Evolutionary conservation across 2,888 invertebrate genomes (phyloP).

Genomic region (Agrilus mali): DNA sequence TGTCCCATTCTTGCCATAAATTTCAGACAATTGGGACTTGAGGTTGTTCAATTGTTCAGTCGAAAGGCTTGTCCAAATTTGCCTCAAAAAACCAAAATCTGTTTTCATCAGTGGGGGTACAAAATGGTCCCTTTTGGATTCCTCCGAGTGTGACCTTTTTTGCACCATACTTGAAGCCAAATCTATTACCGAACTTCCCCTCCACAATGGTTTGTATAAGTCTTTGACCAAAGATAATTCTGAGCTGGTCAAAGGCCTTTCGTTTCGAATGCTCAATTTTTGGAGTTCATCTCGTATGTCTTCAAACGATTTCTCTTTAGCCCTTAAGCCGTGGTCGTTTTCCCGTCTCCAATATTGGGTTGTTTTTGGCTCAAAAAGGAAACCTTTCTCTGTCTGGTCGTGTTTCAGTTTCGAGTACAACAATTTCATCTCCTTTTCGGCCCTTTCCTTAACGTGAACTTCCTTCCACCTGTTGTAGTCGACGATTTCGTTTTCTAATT

Average conservation of each 20-base stretch:
- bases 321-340: conserved; percentile 61
- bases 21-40: conserved; percentile 68
- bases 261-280: conserved; percentile 37
- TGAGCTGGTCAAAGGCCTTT: conserved; percentile 34
- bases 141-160: conserved; percentile 39
- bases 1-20: conserved; percentile 47
- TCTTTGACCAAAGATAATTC: conserved; percentile 45
- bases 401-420: conserved; percentile 64
- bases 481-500: conserved; percentile 66
- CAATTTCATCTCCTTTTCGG: conserved; percentile 67
- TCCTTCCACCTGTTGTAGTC: conserved; percentile 82
- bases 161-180: conserved; percentile 59
- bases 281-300: conserved; percentile 64
- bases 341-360: conserved; percentile 66
- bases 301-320: conserved; percentile 79
- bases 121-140: conserved; percentile 24
- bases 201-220: conserved; percentile 69
- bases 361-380: conserved; percentile 68
- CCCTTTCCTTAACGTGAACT: conserved; percentile 63
- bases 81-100: conserved; percentile 53
- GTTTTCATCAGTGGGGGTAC: conserved; percentile 23
- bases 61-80: conserved; percentile 72
- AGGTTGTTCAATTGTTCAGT: conserved; percentile 71
- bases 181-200: conserved; percentile 71
- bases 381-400: conserved; percentile 72